Evolutionary conservation across 2,797 vertebrate species (phyloP), one percentile per base, ranked within the genome.

Genomic region (Glyptemys insculpta): DNA sequence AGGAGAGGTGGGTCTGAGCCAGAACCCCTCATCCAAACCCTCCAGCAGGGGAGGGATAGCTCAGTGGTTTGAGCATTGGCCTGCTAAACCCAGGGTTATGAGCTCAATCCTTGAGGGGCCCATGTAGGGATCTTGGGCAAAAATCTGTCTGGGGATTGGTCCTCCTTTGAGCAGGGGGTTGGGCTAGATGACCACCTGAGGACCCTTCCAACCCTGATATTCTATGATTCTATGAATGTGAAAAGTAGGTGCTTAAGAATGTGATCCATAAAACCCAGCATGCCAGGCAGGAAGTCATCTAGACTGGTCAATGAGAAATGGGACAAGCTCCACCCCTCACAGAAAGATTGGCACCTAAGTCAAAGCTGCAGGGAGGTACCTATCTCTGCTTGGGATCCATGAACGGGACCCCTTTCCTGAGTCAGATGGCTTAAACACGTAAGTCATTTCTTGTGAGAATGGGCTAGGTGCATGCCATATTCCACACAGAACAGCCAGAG

Each of bases 1-100:
- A 96, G 74, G 44, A 82, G 80, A 90, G 49, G 89, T 11, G 2
- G 62, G 92, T 90, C 2, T 11, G 87, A 0, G 72, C 94, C 90
- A 94, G 37, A 90, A 7, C 11, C 14, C 91, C 49, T 27, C 47
- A 85, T 25, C 84, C 68, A 97, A 96, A 91, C 8, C 25, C 16
- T 52, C 47, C 47, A 47, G 47, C 47, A 10, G 47, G 47, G 7
- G 47, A 47, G 47, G 47, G 47, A 47, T 47, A 8, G 47, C 47
- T 47, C 47, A 47, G 47, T 47, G 47, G 47, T 47, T 47, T 47
- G 47, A 47, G 9, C 47, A 47, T 47, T 47, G 9, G 47, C 47
- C 47, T 47, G 47, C 47, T 47, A 47, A 47, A 47, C 47, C 47
- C 47, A 47, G 47, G 47, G 47, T 47, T 47, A 8, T 9, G 8